Evolutionary conservation across 2,888 invertebrate species (phyloP).

Genomic region (Hypolimnas misippus): DNA sequence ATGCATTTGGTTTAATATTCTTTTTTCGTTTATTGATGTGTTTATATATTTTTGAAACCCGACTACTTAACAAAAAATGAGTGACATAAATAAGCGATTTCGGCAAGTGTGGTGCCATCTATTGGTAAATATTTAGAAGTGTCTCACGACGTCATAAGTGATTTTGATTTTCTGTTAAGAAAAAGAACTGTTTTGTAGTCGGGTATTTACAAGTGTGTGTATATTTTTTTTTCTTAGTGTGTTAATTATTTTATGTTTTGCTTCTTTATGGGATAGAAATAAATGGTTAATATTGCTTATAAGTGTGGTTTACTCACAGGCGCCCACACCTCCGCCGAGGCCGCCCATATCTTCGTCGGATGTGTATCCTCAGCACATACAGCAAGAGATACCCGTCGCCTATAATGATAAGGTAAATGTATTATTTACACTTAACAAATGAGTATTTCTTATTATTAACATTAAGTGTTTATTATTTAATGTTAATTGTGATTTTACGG

Average conservation of each 20-base stretch:
- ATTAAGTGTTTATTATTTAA: not conserved
- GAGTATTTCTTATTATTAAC: not conserved
- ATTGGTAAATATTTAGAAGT: no score
- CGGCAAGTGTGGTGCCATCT: no score
- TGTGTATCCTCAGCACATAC: slow-evolving; percentile 73
- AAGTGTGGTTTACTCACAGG: slow-evolving; percentile 66
- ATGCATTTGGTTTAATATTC: not conserved
- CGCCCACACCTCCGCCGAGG: slow-evolving; percentile 90
- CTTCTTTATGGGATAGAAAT: no score
- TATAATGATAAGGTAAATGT: slow-evolving; percentile 92
- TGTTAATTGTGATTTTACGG: no score
- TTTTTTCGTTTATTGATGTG: not conserved
- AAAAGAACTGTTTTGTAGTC: not conserved
- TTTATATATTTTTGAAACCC: not conserved
- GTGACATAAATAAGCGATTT: no score
- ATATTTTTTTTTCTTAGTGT: not conserved
- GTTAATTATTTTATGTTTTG: not conserved
- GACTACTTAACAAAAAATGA: not conserved
- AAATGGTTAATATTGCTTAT: no score
- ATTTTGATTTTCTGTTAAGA: not conserved
- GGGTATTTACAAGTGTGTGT: not conserved
- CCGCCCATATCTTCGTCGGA: slow-evolving; percentile 81
- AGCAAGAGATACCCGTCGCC: slow-evolving; percentile 90
- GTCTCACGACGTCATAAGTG: no score
- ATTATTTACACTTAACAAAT: not conserved